These are phyloP conservation scores for Himalopsyche japonica DNA, from an alignment of 2,888 invertebrate genomes.

Conservation along the genomic window DNA sequence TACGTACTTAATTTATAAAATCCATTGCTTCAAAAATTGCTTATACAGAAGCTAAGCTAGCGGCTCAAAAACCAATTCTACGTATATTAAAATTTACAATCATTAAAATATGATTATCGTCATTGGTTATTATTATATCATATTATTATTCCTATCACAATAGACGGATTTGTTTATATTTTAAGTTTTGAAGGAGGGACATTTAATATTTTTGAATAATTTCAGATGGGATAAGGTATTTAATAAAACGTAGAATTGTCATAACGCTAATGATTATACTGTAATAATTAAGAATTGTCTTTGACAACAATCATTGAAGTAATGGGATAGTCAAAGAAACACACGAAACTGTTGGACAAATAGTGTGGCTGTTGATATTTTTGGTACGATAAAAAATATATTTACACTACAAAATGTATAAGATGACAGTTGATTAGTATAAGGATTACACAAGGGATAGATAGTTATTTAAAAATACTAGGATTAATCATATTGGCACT, in stretches of 20 bases:
- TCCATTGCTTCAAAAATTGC: background rate
- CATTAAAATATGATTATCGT: background rate
- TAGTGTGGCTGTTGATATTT: background rate
- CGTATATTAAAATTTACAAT: background rate
- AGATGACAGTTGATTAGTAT: too few species aligned
- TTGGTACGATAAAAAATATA: constrained; percentile 14
- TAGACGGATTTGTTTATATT: background rate
- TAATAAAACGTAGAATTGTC: background rate
- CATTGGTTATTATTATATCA: background rate
- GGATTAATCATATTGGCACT: constrained; percentile 29
- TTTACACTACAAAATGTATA: constrained; percentile 31
- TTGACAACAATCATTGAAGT: background rate
- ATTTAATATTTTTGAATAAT: background rate
- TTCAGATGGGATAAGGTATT: background rate
- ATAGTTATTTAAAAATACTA: background rate
- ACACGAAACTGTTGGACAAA: background rate
- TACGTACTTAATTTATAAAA: too few species aligned
- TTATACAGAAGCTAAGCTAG: background rate
- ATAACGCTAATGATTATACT: background rate
- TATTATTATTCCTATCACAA: background rate
- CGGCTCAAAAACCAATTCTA: too few species aligned
- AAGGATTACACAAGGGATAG: background rate
- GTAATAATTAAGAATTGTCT: background rate
- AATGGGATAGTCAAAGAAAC: background rate
- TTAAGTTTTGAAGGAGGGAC: background rate